Conservation (phyloP, 2,888 invertebrate genomes). For the Torymus aiolomorphi region DNA sequence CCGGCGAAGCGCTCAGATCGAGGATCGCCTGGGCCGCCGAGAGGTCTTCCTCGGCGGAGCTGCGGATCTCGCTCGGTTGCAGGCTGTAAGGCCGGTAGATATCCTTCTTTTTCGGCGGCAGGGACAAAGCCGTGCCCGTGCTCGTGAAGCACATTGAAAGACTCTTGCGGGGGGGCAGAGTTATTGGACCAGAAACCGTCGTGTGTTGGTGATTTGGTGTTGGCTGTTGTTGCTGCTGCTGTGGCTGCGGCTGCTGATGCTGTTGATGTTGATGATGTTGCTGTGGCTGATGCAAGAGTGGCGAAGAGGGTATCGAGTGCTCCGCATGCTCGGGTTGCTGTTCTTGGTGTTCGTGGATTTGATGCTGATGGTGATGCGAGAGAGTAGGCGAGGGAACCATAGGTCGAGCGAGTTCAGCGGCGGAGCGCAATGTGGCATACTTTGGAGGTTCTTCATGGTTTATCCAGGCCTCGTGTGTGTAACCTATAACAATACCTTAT, state of each 20-base stretch:
- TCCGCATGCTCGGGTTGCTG: slow-evolving; percentile 60
- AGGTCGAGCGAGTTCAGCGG: slow-evolving; percentile 76
- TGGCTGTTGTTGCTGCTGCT: slow-evolving; percentile 62
- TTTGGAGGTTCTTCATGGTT: slow-evolving; percentile 77
- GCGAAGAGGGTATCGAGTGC: slow-evolving; percentile 56
- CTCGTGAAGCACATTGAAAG: slow-evolving; percentile 90
- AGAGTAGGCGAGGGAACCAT: slow-evolving; percentile 65
- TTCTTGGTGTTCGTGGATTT: slow-evolving; percentile 68
- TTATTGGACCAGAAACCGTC: slow-evolving; percentile 61
- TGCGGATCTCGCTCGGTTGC: slow-evolving; percentile 77
- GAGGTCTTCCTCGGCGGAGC: slow-evolving; percentile 87
- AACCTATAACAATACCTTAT: slow-evolving; percentile 63
- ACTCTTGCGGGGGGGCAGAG: slow-evolving; percentile 78
- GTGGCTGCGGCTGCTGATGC: slow-evolving; percentile 62
- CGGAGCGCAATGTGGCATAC: slow-evolving; percentile 78
- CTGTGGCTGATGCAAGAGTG: slow-evolving; percentile 61
- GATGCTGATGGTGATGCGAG: slow-evolving; percentile 48
- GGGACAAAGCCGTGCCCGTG: slow-evolving; percentile 87
- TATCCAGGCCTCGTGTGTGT: slow-evolving; percentile 73
- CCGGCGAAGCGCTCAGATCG: slow-evolving; percentile 91
- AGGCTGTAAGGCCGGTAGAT: slow-evolving; percentile 91
- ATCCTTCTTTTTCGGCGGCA: slow-evolving; percentile 94
- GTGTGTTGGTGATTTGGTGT: slow-evolving; percentile 48
- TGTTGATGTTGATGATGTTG: slow-evolving; percentile 37
- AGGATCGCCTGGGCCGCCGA: slow-evolving; percentile 93